These are phyloP conservation scores for Yponomeuta sedellus DNA, from an alignment of 2,888 invertebrate species.

Conservation along the genomic window DNA sequence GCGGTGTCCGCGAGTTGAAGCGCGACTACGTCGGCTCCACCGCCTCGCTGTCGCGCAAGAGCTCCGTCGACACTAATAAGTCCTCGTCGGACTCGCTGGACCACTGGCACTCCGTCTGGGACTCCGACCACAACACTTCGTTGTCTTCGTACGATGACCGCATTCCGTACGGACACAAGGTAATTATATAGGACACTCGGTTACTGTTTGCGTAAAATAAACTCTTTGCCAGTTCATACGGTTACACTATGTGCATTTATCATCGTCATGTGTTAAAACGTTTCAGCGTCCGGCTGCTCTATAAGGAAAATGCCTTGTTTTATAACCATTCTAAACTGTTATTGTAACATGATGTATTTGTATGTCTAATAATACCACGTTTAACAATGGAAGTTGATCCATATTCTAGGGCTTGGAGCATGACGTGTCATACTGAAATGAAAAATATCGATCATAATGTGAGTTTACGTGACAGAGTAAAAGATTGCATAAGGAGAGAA, in stretches of 20 bases:
- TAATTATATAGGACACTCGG: conserved; percentile 31
- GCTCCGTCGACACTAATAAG: conserved; percentile 66
- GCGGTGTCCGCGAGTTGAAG: conserved; percentile 65
- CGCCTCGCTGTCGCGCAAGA: conserved; percentile 66
- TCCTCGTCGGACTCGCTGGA: conserved; percentile 85
- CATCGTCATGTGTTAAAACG: neutral
- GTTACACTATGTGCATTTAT: conserved; percentile 8
- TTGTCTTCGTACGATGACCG: conserved; percentile 78
- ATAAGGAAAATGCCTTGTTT: conserved; percentile 7
- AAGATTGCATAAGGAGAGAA: neutral
- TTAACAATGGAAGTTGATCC: neutral
- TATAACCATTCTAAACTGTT: neutral
- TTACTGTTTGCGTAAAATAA: neutral
- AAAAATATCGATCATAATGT: neutral
- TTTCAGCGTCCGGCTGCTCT: neutral
- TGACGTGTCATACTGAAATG: neutral
- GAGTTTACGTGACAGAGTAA: neutral
- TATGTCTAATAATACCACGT: neutral
- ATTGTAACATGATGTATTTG: neutral
- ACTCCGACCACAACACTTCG: conserved; percentile 79
- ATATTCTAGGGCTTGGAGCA: neutral
- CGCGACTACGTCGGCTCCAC: conserved; percentile 72
- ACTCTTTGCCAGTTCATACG: neutral
- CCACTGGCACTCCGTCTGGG: conserved; percentile 80
- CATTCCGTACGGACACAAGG: conserved; percentile 55